Evolutionary conservation across 2,888 invertebrate species (phyloP).

Genomic region (Carterocephalus palaemon): DNA sequence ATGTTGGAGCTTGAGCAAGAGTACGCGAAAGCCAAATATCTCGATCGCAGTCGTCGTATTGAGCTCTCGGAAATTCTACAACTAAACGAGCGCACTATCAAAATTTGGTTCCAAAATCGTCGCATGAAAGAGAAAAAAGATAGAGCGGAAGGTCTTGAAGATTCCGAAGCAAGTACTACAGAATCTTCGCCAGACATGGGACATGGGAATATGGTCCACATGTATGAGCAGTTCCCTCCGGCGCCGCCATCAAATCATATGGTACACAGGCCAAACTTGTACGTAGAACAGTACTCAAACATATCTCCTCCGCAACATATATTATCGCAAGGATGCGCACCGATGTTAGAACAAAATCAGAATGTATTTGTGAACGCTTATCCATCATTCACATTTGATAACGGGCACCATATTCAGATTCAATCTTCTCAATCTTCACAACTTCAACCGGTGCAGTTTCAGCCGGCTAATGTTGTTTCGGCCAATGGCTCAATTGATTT

Average conservation of each 20-base stretch:
- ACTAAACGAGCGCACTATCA: constrained; percentile 75
- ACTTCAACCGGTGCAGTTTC: constrained; percentile 36
- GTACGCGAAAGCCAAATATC: constrained; percentile 82
- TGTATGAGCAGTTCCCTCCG: constrained; percentile 31
- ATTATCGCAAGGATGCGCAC: constrained; percentile 25
- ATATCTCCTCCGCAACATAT: constrained; percentile 35
- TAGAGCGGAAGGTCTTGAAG: constrained; percentile 49
- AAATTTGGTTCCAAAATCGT: constrained; percentile 92
- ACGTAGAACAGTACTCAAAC: constrained; percentile 41
- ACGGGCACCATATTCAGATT: constrained; percentile 25
- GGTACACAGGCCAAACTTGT: constrained; percentile 38
- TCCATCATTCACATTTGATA: constrained; percentile 34
- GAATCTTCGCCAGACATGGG: constrained; percentile 43
- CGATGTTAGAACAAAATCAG: constrained; percentile 30
- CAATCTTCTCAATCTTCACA: too few relatives aligned
- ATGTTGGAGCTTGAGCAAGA: constrained; percentile 87
- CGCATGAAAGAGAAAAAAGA: constrained; percentile 87
- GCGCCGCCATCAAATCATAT: constrained; percentile 21
- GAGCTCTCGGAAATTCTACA: constrained; percentile 66
- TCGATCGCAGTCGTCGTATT: constrained; percentile 85
- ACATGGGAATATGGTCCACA: constrained; percentile 30
- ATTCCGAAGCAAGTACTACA: constrained; percentile 45
- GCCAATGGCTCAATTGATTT: background rate
- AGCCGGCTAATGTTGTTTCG: constrained; percentile 35
- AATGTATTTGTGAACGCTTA: constrained; percentile 33